These are phyloP conservation scores for Harpagifer antarcticus DNA, from an alignment of 2,797 vertebrate genomes.

Conservation along the genomic window DNA sequence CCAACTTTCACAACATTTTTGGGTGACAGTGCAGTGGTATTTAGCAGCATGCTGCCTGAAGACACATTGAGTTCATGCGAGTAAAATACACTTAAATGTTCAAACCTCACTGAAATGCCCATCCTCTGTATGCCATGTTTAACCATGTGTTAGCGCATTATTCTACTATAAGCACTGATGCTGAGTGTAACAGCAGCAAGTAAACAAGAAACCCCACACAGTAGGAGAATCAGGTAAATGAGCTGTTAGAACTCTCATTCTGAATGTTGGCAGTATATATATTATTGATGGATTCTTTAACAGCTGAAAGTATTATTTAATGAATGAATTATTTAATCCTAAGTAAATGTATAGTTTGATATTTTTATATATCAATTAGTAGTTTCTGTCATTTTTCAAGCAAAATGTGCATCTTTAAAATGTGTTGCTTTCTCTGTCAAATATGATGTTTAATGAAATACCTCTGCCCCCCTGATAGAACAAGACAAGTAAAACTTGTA, in stretches of 20 bases:
- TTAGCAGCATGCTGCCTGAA: conserved; percentile 7
- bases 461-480: too few relatives aligned
- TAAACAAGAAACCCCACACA: background rate
- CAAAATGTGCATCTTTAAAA: background rate
- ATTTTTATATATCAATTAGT: too few relatives aligned
- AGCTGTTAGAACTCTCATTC: background rate
- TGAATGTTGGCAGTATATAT: background rate
- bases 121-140: conserved; percentile 16
- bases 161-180: background rate
- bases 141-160: conserved; percentile 32
- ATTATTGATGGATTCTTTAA: background rate
- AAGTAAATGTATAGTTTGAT: background rate
- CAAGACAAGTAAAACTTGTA: too few relatives aligned
- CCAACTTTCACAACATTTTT: conserved; percentile 4
- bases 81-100: background rate
- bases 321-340: background rate
- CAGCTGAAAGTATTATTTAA: background rate
- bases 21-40: background rate
- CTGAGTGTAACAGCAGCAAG: background rate
- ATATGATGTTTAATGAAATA: background rate
- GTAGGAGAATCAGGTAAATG: background rate
- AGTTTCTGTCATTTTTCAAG: background rate
- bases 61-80: conserved; percentile 20
- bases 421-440: background rate
- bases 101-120: background rate